Conservation (phyloP, 1,140 invertebrate genomes). For the Oscheius sp. region DNA sequence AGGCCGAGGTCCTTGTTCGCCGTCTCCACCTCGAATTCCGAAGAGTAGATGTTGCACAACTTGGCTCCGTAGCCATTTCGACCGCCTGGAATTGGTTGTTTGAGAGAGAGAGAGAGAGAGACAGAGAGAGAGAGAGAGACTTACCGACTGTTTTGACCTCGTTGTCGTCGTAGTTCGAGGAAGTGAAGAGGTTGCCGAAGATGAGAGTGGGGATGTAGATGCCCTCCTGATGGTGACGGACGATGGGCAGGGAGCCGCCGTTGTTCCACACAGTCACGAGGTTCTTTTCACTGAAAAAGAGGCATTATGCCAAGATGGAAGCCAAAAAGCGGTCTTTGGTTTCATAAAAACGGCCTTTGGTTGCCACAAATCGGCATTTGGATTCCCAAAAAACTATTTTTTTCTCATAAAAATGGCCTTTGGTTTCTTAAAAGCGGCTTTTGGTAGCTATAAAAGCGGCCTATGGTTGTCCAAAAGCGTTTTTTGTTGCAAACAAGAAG, state of each 20-base stretch:
- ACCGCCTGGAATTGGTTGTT: slow-evolving; percentile 69
- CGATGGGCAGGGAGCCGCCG: slow-evolving; percentile 93
- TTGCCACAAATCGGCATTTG: too few species aligned
- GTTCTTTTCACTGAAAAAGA: slow-evolving; percentile 73
- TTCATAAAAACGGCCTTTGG: background rate
- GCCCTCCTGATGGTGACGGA: slow-evolving; percentile 91
- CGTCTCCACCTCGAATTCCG: slow-evolving; percentile 93
- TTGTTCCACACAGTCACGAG: slow-evolving; percentile 92
- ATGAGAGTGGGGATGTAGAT: slow-evolving; percentile 99
- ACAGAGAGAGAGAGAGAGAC: background rate
- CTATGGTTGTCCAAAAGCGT: too few species aligned
- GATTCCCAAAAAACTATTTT: background rate
- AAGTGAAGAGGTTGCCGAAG: slow-evolving; percentile 96
- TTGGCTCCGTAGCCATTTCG: slow-evolving; percentile 98
- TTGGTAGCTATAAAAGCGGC: too few species aligned
- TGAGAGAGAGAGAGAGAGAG: background rate
- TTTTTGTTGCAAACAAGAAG: too few species aligned
- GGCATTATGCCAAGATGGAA: too few species aligned
- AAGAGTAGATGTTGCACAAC: slow-evolving; percentile 96
- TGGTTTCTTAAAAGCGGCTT: too few species aligned
- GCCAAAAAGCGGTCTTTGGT: too few species aligned
- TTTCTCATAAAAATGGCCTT: background rate
- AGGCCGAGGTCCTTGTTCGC: slow-evolving; percentile 79
- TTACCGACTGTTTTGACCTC: slow-evolving; percentile 78
- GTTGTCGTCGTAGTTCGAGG: slow-evolving; percentile 96